These are phyloP conservation scores for Python bivittatus DNA, from an alignment of 2,113 vertebrate species.

Conservation along the genomic window DNA sequence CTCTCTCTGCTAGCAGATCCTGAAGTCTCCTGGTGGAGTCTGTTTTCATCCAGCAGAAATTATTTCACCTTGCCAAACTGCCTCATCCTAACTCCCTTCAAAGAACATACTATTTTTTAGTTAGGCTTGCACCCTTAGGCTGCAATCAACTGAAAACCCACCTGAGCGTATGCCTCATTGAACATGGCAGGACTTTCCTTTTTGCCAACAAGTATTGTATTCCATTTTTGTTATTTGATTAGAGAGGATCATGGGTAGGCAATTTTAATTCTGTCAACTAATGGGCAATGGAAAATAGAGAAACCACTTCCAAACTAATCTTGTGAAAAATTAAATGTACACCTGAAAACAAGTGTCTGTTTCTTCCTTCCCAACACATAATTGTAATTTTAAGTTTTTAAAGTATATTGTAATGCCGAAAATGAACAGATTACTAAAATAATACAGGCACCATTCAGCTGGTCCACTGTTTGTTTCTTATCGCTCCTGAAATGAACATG, in stretches of 20 bases:
- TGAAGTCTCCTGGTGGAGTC: background rate
- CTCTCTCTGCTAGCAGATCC: background rate
- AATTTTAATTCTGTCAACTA: constrained; percentile 3
- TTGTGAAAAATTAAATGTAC: constrained; percentile 24
- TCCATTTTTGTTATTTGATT: background rate
- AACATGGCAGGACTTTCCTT: background rate
- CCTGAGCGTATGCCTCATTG: background rate
- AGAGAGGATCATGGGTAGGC: background rate
- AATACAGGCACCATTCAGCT: constrained; percentile 4
- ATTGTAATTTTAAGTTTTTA: constrained; percentile 28
- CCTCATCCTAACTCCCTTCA: background rate
- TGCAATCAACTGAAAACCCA: background rate
- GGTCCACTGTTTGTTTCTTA: background rate
- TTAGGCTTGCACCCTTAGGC: background rate
- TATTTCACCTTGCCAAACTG: background rate
- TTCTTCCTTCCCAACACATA: background rate
- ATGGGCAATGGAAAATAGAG: constrained; percentile 38
- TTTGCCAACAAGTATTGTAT: background rate
- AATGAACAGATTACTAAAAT: constrained; percentile 39
- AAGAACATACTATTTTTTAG: background rate
- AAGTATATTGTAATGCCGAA: constrained; percentile 30
- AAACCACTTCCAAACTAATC: background rate
- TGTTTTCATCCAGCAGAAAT: background rate
- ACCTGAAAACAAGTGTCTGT: background rate
- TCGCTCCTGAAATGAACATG: constrained; percentile 15